Evolutionary conservation across 2,888 invertebrate species (phyloP), one percentile per base, ranked within the genome.

Genomic region (Druceiella hillmani): DNA sequence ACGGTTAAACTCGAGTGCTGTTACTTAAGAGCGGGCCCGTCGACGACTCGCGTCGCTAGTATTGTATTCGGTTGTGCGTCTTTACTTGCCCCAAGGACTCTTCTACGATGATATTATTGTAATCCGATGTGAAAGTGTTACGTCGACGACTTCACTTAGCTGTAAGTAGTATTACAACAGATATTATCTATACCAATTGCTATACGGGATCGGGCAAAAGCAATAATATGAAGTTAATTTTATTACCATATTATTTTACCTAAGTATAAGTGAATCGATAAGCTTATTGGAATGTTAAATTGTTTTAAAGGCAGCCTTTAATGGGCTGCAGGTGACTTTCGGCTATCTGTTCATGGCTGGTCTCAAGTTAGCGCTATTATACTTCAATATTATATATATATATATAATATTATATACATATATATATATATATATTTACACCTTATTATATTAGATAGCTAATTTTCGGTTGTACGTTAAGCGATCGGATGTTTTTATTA

Each of bases 181-280:
- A 59, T 66, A 64, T 64, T 66, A 66, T 69, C 66, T 68, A 67
- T 70, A 70, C 70, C 70, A 66, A 69, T 70, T 66, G 69, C 70
- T 70, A 68, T 70, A 70, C 70, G 70, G 70, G 70, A 70, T 69
- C 70, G 70, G 70, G 70, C 70, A 68, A 67, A 70, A 70, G 70
- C 70, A 70, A 70, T 70, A 70, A 70, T 70, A 70, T 69, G 67
- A 70, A 65, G 67, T 70, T 70, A 69, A 67, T 70, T 69, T 67
- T 63, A 69, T 70, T 70, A 70, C 70, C 70, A 70, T 70, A 69
- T 70, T 69, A 69, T 69, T 70, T 68, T 52, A 67, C 67, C n/a
- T n/a, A n/a, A n/a, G n/a, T n/a, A n/a, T n/a, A n/a, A n/a, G n/a
- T n/a, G n/a, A n/a, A n/a, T n/a, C n/a, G n/a, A n/a, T n/a, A n/a